Evolutionary conservation across 2,113 vertebrate genomes (phyloP).

Genomic region (Rhinolophus ferrumequinum): DNA sequence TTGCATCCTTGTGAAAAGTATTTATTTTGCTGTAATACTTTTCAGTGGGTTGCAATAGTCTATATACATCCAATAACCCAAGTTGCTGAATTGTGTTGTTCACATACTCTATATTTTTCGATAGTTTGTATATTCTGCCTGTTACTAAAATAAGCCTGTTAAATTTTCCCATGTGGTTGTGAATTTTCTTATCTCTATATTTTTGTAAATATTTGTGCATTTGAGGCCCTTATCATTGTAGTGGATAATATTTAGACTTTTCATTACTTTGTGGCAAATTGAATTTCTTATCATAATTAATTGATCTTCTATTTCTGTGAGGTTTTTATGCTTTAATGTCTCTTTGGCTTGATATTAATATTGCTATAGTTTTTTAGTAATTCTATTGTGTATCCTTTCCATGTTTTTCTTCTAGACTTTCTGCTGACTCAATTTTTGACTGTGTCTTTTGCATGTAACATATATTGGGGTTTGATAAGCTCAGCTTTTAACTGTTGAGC

Average conservation of each 20-base stretch:
- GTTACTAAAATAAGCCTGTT: neutral
- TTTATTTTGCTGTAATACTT: neutral
- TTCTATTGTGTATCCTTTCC: neutral
- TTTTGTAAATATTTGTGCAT: neutral
- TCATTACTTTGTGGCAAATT: neutral
- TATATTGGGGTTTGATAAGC: neutral
- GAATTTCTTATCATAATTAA: neutral
- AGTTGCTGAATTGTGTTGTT: neutral
- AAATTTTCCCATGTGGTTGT: neutral
- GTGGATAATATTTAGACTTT: neutral
- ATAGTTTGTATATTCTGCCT: neutral
- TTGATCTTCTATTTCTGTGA: neutral
- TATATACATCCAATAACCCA: neutral
- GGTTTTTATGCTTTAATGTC: neutral
- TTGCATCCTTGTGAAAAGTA: neutral
- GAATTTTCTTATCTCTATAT: neutral
- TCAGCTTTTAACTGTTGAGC: neutral
- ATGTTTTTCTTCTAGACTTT: neutral
- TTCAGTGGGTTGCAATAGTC: no score
- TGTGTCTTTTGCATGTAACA: no score
- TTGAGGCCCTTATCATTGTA: neutral
- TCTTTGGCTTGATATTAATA: neutral
- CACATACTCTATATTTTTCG: neutral
- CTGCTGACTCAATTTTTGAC: neutral
- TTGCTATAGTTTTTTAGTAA: no score